These are phyloP conservation scores for Sanderia malayensis DNA, from an alignment of 30 jellyfish, hydroid and myxozoan genomes.

Conservation along the genomic window DNA sequence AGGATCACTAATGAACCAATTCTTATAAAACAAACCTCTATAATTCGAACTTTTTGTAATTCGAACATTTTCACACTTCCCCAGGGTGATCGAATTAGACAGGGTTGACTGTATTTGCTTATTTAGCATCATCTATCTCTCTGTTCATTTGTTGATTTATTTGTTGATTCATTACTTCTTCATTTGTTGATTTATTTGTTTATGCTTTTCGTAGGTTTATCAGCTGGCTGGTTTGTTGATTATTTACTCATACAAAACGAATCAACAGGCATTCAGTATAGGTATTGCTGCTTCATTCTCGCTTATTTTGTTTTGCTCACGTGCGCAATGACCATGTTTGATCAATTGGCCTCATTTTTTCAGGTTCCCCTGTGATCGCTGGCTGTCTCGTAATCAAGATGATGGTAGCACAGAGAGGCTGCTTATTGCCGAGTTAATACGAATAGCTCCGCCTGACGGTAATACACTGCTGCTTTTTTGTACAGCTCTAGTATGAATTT, in stretches of 20 bases:
- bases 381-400: conserved; percentile 88
- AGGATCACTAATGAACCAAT: no score
- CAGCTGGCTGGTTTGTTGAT: conserved; percentile 95
- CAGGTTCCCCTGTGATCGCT: conserved; percentile 85
- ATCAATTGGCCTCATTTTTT: not conserved
- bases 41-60: no score
- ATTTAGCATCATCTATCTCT: no score
- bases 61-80: no score
- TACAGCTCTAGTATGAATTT: no score
- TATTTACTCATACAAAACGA: conserved; percentile 61
- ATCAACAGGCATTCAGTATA: conserved; percentile 80
- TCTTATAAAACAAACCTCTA: no score
- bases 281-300: conserved; percentile 27
- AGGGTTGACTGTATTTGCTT: no score
- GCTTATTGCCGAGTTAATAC: conserved; percentile 63
- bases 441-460: conserved; percentile 43
- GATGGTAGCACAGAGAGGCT: conserved; percentile 94
- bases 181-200: no score
- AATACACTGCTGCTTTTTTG: conserved; percentile 8
- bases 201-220: conserved; percentile 62
- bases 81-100: no score
- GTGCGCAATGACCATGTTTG: no score
- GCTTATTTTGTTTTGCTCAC: not conserved
- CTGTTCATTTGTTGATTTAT: no score
- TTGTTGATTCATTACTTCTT: no score